Conservation (phyloP, 2,888 invertebrate genomes). For the Loripinus fragilis region DNA sequence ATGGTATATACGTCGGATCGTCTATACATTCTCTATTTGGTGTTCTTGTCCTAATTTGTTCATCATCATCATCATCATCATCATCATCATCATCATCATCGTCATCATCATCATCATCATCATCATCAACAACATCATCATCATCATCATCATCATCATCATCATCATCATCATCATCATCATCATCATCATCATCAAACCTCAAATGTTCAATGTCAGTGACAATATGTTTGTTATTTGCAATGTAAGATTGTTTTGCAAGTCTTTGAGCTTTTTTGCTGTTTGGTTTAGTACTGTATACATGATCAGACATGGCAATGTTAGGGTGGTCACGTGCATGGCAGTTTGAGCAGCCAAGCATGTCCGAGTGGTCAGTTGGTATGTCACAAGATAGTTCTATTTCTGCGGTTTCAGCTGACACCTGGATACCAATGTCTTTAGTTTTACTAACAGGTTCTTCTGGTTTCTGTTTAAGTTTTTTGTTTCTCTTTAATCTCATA, state of each 20-base stretch:
- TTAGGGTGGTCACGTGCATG: neutral
- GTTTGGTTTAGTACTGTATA: neutral
- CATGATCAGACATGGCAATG: neutral
- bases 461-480: neutral
- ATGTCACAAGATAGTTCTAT: too few species aligned
- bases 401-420: neutral
- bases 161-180: too few species aligned
- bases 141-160: too few species aligned
- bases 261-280: neutral
- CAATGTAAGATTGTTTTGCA: neutral
- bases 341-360: neutral
- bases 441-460: neutral
- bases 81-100: too few species aligned
- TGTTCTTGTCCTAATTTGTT: neutral
- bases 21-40: neutral
- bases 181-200: neutral
- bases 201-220: neutral
- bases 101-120: too few species aligned
- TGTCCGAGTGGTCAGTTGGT: neutral
- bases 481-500: neutral
- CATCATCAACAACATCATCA: too few species aligned
- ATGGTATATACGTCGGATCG: neutral
- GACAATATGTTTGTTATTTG: neutral
- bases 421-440: neutral
- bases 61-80: too few species aligned